Percentiles rank a stretch among this genome's conserved stretches.
phyloP scores from a whole-genome alignment of 2,113 vertebrate genomes.

The Phyllostomus discolor region DNA sequence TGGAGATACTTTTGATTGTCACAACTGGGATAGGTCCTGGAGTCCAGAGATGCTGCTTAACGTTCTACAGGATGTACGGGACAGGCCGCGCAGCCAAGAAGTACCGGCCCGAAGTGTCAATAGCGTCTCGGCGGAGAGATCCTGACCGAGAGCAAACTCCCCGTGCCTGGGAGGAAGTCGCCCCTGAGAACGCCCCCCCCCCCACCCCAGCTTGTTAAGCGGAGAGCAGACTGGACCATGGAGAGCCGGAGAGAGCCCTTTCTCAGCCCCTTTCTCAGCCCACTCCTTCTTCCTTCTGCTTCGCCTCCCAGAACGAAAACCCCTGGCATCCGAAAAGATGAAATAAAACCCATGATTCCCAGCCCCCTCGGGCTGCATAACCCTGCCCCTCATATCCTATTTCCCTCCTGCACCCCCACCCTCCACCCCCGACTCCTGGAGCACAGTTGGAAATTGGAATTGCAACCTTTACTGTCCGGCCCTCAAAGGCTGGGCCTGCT shows the following conservation, averaged over 20 bases:
- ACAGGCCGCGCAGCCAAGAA: background rate
- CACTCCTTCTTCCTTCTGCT: background rate
- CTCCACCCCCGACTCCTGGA: conserved; percentile 21
- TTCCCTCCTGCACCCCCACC: conserved; percentile 39
- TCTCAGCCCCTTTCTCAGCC: background rate
- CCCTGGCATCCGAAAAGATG: conserved; percentile 63
- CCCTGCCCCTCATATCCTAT: conserved; percentile 69
- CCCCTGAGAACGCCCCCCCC: background rate
- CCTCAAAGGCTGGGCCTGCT: conserved; percentile 59
- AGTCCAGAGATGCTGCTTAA: background rate
- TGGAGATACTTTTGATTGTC: background rate
- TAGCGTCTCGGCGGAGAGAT: background rate
- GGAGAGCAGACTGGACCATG: background rate
- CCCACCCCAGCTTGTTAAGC: background rate
- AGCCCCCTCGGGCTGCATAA: conserved; percentile 51
- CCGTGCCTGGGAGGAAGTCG: background rate
- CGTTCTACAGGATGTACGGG: background rate
- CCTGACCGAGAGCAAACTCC: background rate
- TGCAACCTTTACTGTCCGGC: conserved; percentile 59
- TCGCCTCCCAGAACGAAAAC: conserved; percentile 54
- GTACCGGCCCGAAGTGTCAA: background rate
- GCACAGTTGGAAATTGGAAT: conserved; percentile 65
- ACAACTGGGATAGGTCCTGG: background rate
- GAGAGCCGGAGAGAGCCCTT: conserved; percentile 1
- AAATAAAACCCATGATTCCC: conserved; percentile 60